phyloP scores from a whole-genome alignment of 2,888 invertebrate species.

The Ornithoptera priamus region DNA sequence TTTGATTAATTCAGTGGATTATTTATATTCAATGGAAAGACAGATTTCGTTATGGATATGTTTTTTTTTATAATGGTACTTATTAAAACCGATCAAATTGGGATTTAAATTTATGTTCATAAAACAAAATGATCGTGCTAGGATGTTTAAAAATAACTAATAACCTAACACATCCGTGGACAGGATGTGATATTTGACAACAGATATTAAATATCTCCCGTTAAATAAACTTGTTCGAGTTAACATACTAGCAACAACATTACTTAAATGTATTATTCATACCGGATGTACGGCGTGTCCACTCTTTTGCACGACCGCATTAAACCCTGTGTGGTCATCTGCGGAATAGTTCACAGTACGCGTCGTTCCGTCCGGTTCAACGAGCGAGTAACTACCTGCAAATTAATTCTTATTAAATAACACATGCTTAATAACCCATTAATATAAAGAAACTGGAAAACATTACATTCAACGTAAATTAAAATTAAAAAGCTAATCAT shows the following conservation, averaged over 20 bases:
- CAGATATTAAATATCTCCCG: background rate
- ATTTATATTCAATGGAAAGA: too few relatives aligned
- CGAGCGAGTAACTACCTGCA: conserved; percentile 83
- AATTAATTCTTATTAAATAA: background rate
- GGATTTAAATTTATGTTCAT: background rate
- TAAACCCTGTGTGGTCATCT: conserved; percentile 85
- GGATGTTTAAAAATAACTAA: background rate
- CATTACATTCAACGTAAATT: background rate
- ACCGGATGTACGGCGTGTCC: conserved; percentile 82
- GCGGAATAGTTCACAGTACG: conserved; percentile 84
- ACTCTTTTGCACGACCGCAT: conserved; percentile 83
- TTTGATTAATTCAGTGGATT: background rate
- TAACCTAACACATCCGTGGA: background rate
- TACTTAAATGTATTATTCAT: conserved; percentile 32
- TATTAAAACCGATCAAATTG: too few relatives aligned
- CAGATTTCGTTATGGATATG: too few relatives aligned
- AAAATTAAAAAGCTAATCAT: too few relatives aligned
- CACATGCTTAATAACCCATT: background rate
- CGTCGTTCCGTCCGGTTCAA: conserved; percentile 81
- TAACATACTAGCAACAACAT: background rate
- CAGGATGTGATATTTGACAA: background rate
- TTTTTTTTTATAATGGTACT: too few relatives aligned
- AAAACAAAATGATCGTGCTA: background rate
- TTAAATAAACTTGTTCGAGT: background rate
- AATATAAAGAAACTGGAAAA: background rate